These are phyloP conservation scores for Eupsilia transversa DNA, from an alignment of 2,888 invertebrate species.

Conservation along the genomic window DNA sequence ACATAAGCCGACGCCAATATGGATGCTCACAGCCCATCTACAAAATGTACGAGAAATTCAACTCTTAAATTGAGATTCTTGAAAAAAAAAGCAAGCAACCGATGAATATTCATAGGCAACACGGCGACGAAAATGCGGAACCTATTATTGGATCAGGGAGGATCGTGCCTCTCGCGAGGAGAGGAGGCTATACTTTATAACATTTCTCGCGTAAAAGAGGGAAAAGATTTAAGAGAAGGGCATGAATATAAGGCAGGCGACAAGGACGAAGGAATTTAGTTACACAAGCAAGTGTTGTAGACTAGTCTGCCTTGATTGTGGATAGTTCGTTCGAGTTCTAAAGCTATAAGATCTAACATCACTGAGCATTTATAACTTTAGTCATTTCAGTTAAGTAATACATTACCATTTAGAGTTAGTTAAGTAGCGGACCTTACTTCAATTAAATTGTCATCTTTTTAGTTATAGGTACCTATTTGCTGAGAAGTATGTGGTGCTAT, in stretches of 20 bases:
- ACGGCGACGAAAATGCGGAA: slow-evolving; percentile 64
- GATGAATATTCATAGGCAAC: slow-evolving; percentile 72
- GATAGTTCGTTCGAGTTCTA: too few relatives aligned
- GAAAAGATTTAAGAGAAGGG: slow-evolving; percentile 61
- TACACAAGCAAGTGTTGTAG: slow-evolving; percentile 37
- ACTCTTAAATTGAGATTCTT: slow-evolving; percentile 64
- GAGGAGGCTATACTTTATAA: slow-evolving; percentile 64
- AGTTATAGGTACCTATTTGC: too few relatives aligned
- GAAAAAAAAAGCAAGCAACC: slow-evolving; percentile 64
- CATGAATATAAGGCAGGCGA: slow-evolving; percentile 48
- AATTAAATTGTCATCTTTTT: not conserved
- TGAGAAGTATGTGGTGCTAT: too few relatives aligned
- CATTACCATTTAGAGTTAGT: not conserved
- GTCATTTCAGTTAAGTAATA: not conserved
- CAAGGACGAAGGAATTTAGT: slow-evolving; percentile 47
- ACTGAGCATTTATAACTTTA: not conserved
- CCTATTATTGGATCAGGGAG: slow-evolving; percentile 73
- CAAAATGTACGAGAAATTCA: slow-evolving; percentile 67
- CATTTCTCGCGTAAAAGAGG: slow-evolving; percentile 64
- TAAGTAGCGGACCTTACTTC: not conserved
- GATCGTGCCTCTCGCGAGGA: slow-evolving; percentile 62
- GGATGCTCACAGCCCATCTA: slow-evolving; percentile 58
- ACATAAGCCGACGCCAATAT: slow-evolving; percentile 61
- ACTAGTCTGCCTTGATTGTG: not conserved
- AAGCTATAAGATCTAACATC: not conserved